These are phyloP conservation scores for Lithophane ornitopus DNA, from an alignment of 2,888 invertebrate genomes.

Conservation along the genomic window DNA sequence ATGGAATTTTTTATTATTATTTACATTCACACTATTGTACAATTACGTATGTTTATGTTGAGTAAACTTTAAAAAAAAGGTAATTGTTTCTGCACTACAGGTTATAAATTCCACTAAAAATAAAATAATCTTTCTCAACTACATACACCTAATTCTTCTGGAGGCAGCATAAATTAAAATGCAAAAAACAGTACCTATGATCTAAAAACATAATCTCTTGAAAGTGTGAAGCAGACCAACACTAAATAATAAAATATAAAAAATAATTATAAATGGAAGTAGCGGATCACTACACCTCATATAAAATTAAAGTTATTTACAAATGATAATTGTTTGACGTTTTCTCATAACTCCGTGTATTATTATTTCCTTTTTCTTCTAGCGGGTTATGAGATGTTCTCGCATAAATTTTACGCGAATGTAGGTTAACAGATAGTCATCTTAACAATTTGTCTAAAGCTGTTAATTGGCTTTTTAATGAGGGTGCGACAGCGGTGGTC, in stretches of 20 bases:
- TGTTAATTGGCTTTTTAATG: conserved; percentile 64
- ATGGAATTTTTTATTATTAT: not conserved
- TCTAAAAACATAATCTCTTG: not conserved
- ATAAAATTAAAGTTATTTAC: conserved; percentile 31
- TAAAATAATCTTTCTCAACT: not conserved
- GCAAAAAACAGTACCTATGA: not conserved
- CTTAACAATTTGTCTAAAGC: conserved; percentile 67
- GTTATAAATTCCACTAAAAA: not conserved
- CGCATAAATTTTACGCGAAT: conserved; percentile 62
- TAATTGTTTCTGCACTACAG: not conserved
- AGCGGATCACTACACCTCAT: conserved; percentile 37
- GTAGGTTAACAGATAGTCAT: conserved; percentile 64
- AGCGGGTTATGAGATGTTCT: conserved; percentile 37
- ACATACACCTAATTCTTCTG: no score
- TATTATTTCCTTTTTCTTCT: conserved; percentile 54
- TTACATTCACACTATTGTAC: not conserved
- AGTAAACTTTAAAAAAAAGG: not conserved
- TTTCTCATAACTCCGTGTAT: conserved; percentile 42
- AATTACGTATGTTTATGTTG: not conserved
- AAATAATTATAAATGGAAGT: conserved; percentile 4
- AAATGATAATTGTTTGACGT: conserved; percentile 50
- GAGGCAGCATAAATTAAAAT: not conserved
- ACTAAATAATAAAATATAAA: conserved; percentile 11
- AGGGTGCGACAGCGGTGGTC: conserved; percentile 41
- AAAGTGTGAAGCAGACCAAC: conserved; percentile 9